Evolutionary conservation across 2,113 vertebrate genomes (phyloP).

Genomic region (Rostratula benghalensis): DNA sequence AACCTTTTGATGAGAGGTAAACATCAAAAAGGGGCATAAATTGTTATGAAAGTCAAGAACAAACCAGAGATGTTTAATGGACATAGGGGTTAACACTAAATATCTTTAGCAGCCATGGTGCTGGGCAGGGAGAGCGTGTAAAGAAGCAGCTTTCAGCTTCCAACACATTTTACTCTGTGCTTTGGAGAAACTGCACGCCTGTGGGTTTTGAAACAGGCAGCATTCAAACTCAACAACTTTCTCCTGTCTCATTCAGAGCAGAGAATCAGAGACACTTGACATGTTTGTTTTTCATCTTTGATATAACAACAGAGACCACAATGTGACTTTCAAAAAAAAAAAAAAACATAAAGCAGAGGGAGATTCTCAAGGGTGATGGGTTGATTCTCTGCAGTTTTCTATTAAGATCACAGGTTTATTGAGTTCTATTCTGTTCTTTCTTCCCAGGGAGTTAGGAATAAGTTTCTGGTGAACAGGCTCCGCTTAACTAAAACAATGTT

Average conservation of each 20-base stretch:
- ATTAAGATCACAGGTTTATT: background rate
- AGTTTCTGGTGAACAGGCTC: background rate
- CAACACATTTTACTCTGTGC: background rate
- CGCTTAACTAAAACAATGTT: constrained; percentile 79
- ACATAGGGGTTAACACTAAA: fast-evolving
- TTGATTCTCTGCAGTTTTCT: background rate
- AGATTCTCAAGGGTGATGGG: background rate
- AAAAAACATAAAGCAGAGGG: too few species aligned
- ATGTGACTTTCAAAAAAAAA: background rate
- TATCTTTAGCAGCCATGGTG: background rate
- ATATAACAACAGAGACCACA: background rate
- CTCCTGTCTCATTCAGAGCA: background rate
- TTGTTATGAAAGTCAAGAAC: background rate
- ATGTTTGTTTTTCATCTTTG: background rate
- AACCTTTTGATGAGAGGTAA: background rate
- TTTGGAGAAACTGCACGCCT: background rate
- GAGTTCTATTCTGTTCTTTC: background rate
- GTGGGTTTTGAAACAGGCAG: background rate
- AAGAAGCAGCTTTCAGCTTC: background rate
- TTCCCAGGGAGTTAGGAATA: constrained; percentile 18
- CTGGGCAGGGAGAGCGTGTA: background rate
- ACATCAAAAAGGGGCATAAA: fast-evolving
- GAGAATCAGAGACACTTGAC: background rate
- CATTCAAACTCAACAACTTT: background rate
- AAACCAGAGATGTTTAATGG: fast-evolving